Evolutionary conservation across 2,113 vertebrate genomes (phyloP).

Genomic region (Malurus elegans): DNA sequence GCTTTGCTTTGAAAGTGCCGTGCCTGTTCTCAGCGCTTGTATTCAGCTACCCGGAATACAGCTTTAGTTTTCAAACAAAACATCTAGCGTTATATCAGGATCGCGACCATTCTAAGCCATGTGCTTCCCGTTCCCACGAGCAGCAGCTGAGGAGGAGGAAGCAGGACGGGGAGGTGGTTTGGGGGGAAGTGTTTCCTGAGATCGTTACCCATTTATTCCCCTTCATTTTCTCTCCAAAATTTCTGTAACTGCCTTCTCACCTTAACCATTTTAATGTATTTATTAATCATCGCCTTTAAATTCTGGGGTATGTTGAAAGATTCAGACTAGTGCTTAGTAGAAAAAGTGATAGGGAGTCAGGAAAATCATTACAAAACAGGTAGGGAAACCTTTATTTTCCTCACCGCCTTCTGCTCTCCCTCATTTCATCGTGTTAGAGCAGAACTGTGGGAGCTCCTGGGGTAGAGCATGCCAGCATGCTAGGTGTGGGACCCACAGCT

Average conservation of each 20-base stretch:
- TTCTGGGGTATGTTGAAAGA: not conserved
- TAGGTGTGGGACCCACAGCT: not conserved
- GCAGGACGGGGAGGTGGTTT: not conserved
- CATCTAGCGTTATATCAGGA: not conserved
- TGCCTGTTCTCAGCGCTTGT: not conserved
- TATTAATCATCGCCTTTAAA: not conserved
- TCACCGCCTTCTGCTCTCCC: not conserved
- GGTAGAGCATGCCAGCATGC: accelerated
- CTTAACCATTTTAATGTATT: not conserved
- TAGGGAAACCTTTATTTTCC: not conserved
- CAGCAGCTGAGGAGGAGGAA: not conserved
- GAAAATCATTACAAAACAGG: not conserved
- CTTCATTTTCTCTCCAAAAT: not conserved
- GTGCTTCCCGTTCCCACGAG: not conserved
- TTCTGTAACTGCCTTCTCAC: not conserved
- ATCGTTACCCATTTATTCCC: not conserved
- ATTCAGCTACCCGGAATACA: not conserved
- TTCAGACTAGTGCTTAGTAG: not conserved
- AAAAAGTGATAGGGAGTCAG: not conserved
- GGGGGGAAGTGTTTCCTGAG: not conserved
- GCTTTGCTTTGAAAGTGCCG: not conserved
- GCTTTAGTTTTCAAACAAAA: not conserved
- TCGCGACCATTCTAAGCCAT: not conserved
- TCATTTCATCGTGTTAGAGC: not conserved
- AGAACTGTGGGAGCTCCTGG: not conserved